Base-by-base conservation (phyloP, 2,888 invertebrate species). In the Dendrolimus pini region DNA sequence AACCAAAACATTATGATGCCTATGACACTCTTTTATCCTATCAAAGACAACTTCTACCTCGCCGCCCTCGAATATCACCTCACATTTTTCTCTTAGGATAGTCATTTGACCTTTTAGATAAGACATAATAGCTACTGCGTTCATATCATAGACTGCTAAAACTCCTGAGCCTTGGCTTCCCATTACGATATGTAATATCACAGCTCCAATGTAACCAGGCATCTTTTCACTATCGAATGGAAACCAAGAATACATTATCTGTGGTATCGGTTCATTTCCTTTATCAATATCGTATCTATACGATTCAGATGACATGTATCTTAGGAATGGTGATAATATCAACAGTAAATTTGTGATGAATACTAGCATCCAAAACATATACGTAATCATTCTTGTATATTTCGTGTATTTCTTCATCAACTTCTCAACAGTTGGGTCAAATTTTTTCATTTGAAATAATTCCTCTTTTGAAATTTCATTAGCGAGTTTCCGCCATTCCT, bases 181-280 rank as follows among this genome's bases (percentile, higher is more conserved):
- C 70, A 84, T 74, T 1, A 67, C 2, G 0, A 78, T 59, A n/a
- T 87, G 81, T 14, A 80, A 52, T 7, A 72, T 30, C 52, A 74
- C 59, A 6, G 75, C 72, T n/a, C 66, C 63, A 0, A 72, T 53
- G 63, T 81, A 85, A 2, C 83, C 87, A 0, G 83, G 80, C 68
- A 77, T 72, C 58, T 71, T 72, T 1, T 65, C 74, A 52, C 76
- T 75, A 62, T 87, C 74, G 60, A 85, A 84, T 0, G 88, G 87
- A 59, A 83, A 82, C 87, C 87, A 87, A 1, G 81, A 80, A 62
- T 65, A 71, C 42, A 85, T 54, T 54, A 87, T 80, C 60, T 79
- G 79, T 0, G 85, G 83, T 41, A 77, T 71, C 0, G 79, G 71
- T 52, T 81, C 78, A 2, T 62, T 61, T 0, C 76, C 81, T n/a